Conservation (phyloP, 2,113 vertebrate genomes). For the Chrysochloris asiatica region DNA sequence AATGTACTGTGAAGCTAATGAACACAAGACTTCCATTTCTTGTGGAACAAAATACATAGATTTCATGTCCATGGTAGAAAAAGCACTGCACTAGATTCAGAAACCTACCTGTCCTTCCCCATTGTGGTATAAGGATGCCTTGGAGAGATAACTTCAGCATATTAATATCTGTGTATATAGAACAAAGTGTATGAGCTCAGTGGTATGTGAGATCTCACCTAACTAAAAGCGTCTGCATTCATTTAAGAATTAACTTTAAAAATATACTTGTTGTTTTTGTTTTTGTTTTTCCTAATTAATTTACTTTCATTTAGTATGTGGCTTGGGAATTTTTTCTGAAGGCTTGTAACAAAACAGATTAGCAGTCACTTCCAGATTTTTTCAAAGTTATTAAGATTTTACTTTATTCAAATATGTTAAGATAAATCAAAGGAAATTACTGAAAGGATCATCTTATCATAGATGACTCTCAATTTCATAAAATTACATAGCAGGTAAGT, state of each 20-base stretch:
- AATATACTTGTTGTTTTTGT: neutral
- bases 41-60: neutral
- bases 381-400: too few species aligned
- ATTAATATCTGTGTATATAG: neutral
- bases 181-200: neutral
- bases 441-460: neutral
- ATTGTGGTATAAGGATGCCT: neutral
- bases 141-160: neutral
- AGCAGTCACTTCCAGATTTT: neutral
- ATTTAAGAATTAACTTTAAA: neutral
- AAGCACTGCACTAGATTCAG: neutral
- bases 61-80: neutral
- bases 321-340: neutral
- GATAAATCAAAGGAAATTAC: conserved; percentile 1
- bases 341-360: neutral
- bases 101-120: neutral
- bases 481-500: neutral
- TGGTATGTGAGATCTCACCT: neutral
- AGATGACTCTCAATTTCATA: neutral
- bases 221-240: too few species aligned
- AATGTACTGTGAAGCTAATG: neutral
- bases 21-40: neutral
- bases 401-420: neutral
- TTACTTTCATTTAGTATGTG: neutral
- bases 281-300: neutral